A percentile compares a stretch with the other conserved stretches of the same genome.
Conservation (phyloP, 2,113 vertebrate species). For the Dicentrarchus labrax region DNA sequence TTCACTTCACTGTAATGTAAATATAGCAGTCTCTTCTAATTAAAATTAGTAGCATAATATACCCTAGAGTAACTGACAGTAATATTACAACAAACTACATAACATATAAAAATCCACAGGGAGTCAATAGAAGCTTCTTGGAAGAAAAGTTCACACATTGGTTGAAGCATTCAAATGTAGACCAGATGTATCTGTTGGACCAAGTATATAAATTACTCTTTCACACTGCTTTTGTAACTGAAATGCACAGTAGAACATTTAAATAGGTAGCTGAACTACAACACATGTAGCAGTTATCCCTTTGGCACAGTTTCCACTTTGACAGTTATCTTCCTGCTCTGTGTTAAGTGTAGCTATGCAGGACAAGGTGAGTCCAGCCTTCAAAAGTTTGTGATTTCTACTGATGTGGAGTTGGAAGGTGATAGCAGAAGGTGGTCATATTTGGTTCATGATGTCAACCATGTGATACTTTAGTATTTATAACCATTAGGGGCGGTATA, state of each 20-base stretch:
- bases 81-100: constrained; percentile 30
- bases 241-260: constrained; percentile 32
- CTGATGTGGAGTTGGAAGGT: constrained; percentile 72
- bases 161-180: not conserved
- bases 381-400: constrained; percentile 79
- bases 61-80: constrained; percentile 24
- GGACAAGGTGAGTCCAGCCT: constrained; percentile 84
- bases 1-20: constrained; percentile 28
- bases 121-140: constrained; percentile 28
- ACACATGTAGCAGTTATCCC: constrained; percentile 21
- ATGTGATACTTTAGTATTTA: constrained; percentile 81
- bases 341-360: constrained; percentile 65
- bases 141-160: not conserved
- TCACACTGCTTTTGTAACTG: not conserved
- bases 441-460: constrained; percentile 80
- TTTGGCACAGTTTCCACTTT: constrained; percentile 67
- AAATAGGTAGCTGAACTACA: constrained; percentile 21
- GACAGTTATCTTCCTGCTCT: constrained; percentile 46
- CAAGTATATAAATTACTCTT: not conserved
- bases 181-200: not conserved
- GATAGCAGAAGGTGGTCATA: constrained; percentile 73
- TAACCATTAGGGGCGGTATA: constrained; percentile 80
- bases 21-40: constrained; percentile 26
- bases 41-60: constrained; percentile 22
- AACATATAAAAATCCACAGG: constrained; percentile 44